Evolutionary conservation across 2,888 invertebrate species (phyloP).

Genomic region (Chymomyza fuscimana): DNA sequence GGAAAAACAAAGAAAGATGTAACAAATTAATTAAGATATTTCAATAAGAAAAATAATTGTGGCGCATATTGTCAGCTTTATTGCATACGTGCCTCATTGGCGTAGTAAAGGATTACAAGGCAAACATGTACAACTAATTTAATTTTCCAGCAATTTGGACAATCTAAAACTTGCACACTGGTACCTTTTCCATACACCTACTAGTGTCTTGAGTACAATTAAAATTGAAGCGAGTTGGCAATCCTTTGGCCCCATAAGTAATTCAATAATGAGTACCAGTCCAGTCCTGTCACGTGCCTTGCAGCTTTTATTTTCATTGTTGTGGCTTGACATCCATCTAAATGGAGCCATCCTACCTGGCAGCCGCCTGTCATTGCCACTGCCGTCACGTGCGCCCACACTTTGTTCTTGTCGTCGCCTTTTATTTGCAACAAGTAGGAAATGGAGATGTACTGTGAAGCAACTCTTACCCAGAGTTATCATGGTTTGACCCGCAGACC

Average conservation of each 20-base stretch:
- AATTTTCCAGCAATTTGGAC: conserved; percentile 29
- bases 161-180: conserved; percentile 20
- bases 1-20: background rate
- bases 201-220: conserved; percentile 15
- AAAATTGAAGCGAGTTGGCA: conserved; percentile 14
- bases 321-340: conserved; percentile 36
- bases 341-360: conserved; percentile 22
- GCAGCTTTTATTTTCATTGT: conserved; percentile 66
- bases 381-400: conserved; percentile 59
- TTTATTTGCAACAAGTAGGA: conserved; percentile 6
- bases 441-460: background rate
- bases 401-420: conserved; percentile 50
- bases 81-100: conserved; percentile 78
- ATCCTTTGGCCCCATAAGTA: conserved; percentile 42
- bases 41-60: conserved; percentile 34
- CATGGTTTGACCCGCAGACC: conserved; percentile 69
- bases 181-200: background rate
- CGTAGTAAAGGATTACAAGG: conserved; percentile 76
- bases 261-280: conserved; percentile 64
- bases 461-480: conserved; percentile 17
- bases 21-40: conserved; percentile 26
- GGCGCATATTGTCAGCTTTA: conserved; percentile 36
- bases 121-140: conserved; percentile 29
- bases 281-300: conserved; percentile 69
- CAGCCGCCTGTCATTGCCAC: conserved; percentile 62